Evolutionary conservation across 2,888 invertebrate genomes (phyloP), one percentile per base, ranked within the genome.

Genomic region (Phorcus lineatus): DNA sequence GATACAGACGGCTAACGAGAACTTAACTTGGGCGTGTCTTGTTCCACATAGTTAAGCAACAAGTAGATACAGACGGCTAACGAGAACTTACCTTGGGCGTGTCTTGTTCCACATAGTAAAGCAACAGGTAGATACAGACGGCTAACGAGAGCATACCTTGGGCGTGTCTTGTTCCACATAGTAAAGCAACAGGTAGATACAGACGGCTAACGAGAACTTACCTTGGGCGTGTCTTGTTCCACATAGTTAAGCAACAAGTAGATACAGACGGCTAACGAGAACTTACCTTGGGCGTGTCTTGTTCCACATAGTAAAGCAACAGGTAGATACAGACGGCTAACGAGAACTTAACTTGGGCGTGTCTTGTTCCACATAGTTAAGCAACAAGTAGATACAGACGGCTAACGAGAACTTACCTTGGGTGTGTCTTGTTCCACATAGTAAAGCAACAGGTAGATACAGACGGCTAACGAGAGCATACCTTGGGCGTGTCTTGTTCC

Each of bases 261-360:
- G n/a, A n/a, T n/a, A n/a, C n/a, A n/a, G n/a, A n/a, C n/a, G n/a
- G n/a, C n/a, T n/a, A n/a, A 36, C 36, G 7, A 36, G 7, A 36
- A 36, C 82, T 81, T 81, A 90, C 89, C 85, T 86, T 77, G 52
- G 85, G 80, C 0, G 88, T 87, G 22, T 84, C 53, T 22, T 80
- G n/a, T 31, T 82, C 54, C 11, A 88, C 80, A 77, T 62, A 82
- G 28, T 84, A 86, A n/a, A 86, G 82, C 22, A 88, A 80, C 19
- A 84, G 57, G 47, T 81, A 84, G 22, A 89, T 79, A 47, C 85
- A 84, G 17, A 81, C 66, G 66, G 83, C 81, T 4, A 36, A 36
- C 7, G 36, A 36, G 36, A 36, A 7, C 36, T 36, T 36, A 36
- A 85, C n/a, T 85, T 79, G 52, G 85, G 80, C 0, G 88, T 87